Base-by-base conservation (phyloP, 2,113 vertebrate genomes). In the Alectura lathami region DNA sequence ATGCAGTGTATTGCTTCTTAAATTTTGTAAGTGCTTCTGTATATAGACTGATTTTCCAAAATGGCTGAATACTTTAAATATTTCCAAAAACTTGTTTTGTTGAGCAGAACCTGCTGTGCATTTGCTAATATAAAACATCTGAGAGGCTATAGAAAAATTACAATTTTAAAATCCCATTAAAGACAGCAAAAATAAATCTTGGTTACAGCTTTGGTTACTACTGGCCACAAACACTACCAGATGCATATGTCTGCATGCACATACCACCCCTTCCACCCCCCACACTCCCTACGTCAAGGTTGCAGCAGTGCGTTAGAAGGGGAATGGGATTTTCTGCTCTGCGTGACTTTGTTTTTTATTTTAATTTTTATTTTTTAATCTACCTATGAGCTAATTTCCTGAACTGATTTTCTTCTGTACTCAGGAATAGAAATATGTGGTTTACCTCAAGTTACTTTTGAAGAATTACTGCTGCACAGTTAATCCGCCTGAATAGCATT, bases 401-500 rank as follows among this genome's bases (percentile, higher is more conserved):
- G 75, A 94, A 82, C 42, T 86, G 26, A 73, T 92, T 90, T 96
- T 92, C 50, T 21, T 79, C 57, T 22, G 1, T 77, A 60, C 48
- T 86, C 62, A 77, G 63, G 54, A 74, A 60, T 20, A 84, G 82
- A 80, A 95, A 74, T 86, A 81, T 50, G 85, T 90, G 79, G 87
- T 93, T 97, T 94, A 83, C 96, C 94, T 95, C 94, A 92, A 60
- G 78, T 81, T 94, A 86, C 96, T 93, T 93, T 79, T 89, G 72
- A 93, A 96, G 91, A 93, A 93, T 97, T 96, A 95, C 94, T 93
- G 72, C 89, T 94, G 79, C 38, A n/a, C 67, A 60, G 62, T 89
- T 96, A 97, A 97, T 95, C 93, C 4, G 11, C 75, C 88, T 92
- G 79, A 94, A 90, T 80, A 92, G 84, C 95, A 97, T 94, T 96